A percentile compares a stretch with the other conserved stretches of the same genome.
Evolutionary conservation across 1,140 invertebrate species (phyloP).

Genomic region (Zaprionus davidi): DNA sequence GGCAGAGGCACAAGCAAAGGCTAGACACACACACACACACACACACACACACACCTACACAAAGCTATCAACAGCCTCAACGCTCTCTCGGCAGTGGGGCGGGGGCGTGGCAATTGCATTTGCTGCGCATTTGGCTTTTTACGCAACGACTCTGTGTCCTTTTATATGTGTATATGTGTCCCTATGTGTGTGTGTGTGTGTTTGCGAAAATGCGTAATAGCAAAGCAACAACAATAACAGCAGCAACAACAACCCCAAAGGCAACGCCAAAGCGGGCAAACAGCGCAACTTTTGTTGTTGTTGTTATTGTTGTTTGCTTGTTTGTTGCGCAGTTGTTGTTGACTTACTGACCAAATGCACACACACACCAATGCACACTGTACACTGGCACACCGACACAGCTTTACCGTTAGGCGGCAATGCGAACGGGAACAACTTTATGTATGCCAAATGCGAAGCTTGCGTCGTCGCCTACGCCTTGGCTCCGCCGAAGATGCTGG

Average conservation of each 20-base stretch:
- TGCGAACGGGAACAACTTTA: slow-evolving; percentile 33
- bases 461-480: background rate
- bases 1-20: slow-evolving; percentile 35
- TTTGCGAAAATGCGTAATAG: slow-evolving; percentile 57
- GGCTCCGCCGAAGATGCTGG: slow-evolving; percentile 9
- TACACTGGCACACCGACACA: slow-evolving; percentile 1
- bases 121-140: slow-evolving; percentile 76
- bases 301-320: slow-evolving; percentile 24
- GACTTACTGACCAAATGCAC: slow-evolving; percentile 60
- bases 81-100: background rate
- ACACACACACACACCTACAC: background rate
- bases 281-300: slow-evolving; percentile 10
- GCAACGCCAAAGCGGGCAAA: background rate
- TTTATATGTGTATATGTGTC: background rate
- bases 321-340: slow-evolving; percentile 49
- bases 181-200: slow-evolving; percentile 24
- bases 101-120: slow-evolving; percentile 77
- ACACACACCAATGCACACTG: slow-evolving; percentile 3
- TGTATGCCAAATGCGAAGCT: slow-evolving; percentile 40
- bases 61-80: slow-evolving; percentile 2
- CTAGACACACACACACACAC: slow-evolving; percentile 26
- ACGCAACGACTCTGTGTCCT: slow-evolving; percentile 55
- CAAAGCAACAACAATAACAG: slow-evolving; percentile 5
- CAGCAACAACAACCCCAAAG: slow-evolving; percentile 43
- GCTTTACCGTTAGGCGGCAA: slow-evolving; percentile 23